Conservation (phyloP, 2,797 vertebrate genomes). For the Phataginus tetradactyla region DNA sequence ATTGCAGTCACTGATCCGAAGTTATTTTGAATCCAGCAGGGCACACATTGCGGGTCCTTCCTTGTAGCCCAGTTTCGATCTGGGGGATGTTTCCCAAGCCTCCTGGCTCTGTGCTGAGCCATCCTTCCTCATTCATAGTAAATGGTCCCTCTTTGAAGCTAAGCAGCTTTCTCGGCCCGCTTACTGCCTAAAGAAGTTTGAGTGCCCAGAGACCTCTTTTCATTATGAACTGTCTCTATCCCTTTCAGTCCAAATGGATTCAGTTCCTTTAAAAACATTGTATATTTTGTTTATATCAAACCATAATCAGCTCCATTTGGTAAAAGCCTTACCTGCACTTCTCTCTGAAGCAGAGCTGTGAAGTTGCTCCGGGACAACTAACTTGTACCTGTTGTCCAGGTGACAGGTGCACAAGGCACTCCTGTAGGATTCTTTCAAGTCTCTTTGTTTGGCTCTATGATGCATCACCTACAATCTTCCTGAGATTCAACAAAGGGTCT, state of each 20-base stretch:
- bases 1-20: neutral
- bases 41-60: neutral
- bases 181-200: neutral
- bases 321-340: neutral
- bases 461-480: neutral
- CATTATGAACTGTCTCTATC: neutral
- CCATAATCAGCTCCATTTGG: neutral
- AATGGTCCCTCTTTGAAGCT: neutral
- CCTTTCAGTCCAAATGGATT: neutral
- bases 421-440: neutral
- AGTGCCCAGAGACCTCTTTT: neutral
- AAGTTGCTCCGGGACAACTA: neutral
- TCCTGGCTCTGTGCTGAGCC: neutral
- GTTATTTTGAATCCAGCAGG: neutral
- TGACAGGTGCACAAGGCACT: neutral
- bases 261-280: constrained; percentile 16
- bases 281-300: neutral
- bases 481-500: neutral
- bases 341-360: neutral
- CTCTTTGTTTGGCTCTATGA: neutral
- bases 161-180: neutral
- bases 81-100: neutral
- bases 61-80: neutral
- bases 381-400: neutral
- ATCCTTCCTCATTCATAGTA: neutral